Percentiles rank a stretch among this genome's conserved stretches.
These are phyloP conservation scores for Pristionchus exspectatus DNA, from an alignment of 2,888 invertebrate species.

Conservation along the genomic window DNA sequence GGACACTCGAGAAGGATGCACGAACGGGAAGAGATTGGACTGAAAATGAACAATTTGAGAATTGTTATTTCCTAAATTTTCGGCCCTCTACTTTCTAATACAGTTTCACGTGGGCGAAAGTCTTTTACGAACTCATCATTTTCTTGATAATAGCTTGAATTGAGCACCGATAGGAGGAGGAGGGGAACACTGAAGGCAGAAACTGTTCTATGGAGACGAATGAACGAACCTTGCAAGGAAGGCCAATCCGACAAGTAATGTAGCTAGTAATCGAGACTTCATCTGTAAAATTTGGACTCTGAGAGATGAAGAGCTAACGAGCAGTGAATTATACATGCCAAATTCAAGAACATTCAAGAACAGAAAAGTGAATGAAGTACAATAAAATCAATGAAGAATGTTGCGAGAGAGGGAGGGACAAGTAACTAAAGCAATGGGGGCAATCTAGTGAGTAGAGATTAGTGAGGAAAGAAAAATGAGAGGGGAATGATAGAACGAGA, in stretches of 20 bases:
- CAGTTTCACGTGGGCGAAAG: background rate
- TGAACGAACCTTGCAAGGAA: slow-evolving; percentile 16
- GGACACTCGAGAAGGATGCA: slow-evolving; percentile 35
- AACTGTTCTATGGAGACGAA: background rate
- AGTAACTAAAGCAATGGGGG: background rate
- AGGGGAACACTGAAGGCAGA: slow-evolving; percentile 9
- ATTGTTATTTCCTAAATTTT: background rate
- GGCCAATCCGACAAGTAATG: background rate
- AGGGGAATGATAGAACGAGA: background rate
- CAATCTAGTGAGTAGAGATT: slow-evolving; percentile 5
- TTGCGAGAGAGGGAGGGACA: background rate
- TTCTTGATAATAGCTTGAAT: background rate
- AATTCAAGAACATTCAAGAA: background rate
- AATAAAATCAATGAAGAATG: background rate
- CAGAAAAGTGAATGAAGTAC: background rate
- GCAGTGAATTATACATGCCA: background rate
- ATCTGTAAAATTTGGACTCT: background rate
- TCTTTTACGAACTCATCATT: slow-evolving; percentile 17
- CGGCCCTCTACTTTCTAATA: background rate
- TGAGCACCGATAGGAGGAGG: slow-evolving; percentile 6
- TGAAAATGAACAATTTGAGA: background rate
- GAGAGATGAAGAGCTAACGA: no score
- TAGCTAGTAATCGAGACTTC: background rate
- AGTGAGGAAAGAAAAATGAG: slow-evolving; percentile 42
- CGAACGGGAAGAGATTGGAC: slow-evolving; percentile 30